Evolutionary conservation across 2,797 vertebrate genomes (phyloP).

Genomic region (Enteromius viviparus): DNA sequence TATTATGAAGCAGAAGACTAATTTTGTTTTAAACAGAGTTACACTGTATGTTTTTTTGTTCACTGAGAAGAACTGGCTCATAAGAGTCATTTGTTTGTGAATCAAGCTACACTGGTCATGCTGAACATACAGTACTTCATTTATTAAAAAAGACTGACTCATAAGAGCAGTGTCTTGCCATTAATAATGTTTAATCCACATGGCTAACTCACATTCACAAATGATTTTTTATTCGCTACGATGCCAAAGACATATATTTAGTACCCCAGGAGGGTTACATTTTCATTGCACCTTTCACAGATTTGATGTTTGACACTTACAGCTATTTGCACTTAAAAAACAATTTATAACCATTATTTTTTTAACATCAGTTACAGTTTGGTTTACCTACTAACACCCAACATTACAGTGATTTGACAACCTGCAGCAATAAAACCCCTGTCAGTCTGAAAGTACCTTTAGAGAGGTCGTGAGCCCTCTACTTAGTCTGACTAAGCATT

Average conservation of each 20-base stretch:
- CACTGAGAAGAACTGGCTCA: neutral
- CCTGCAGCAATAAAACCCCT: slow-evolving; percentile 3
- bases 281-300: neutral
- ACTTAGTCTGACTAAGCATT: slow-evolving; percentile 54
- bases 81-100: neutral
- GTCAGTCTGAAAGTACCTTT: neutral
- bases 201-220: neutral
- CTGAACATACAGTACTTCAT: neutral
- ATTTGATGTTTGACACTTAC: neutral
- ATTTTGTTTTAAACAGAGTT: too few relatives aligned
- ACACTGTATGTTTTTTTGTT: neutral
- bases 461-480: slow-evolving; percentile 33
- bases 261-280: neutral
- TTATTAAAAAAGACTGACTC: neutral
- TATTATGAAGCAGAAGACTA: too few relatives aligned
- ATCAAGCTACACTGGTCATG: neutral
- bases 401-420: neutral
- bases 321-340: neutral
- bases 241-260: neutral
- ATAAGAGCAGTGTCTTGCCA: neutral
- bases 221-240: neutral
- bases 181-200: neutral
- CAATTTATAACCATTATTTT: neutral
- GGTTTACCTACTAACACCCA: neutral
- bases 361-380: neutral